Conservation (phyloP, 2,113 vertebrate species). For the Opisthocomus hoazin region DNA sequence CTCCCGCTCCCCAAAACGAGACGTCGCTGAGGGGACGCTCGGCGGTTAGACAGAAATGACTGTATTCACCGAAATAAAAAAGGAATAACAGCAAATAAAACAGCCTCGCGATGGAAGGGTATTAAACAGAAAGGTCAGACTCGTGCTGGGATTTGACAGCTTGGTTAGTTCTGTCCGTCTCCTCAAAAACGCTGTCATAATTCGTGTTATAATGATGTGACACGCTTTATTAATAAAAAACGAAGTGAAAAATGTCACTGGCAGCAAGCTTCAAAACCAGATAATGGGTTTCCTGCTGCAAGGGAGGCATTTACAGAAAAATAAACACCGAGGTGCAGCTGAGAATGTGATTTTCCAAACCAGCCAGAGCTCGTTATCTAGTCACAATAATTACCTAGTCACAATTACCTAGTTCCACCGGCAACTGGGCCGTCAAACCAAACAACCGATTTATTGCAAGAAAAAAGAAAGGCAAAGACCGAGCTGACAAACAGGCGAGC, state of each 20-base stretch:
- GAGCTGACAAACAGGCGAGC: neutral
- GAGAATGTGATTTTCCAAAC: neutral
- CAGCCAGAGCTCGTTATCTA: neutral
- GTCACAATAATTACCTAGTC: neutral
- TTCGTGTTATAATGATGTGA: neutral
- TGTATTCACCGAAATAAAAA: neutral
- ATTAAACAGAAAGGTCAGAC: neutral
- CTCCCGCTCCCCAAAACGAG: too few species aligned
- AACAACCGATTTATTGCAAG: neutral
- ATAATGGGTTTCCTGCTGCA: neutral
- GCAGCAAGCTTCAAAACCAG: neutral
- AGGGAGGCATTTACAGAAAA: constrained; percentile 1
- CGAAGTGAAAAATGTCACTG: neutral
- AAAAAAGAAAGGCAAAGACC: neutral
- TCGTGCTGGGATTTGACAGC: neutral
- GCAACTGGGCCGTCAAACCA: neutral
- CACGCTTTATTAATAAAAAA: neutral
- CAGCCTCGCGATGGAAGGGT: neutral
- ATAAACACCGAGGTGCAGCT: neutral
- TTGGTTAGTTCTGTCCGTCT: neutral
- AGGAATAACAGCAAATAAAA: too few species aligned
- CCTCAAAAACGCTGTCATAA: neutral
- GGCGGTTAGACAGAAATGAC: rapidly evolving
- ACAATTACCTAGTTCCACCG: neutral
- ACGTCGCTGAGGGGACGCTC: too few species aligned